Evolutionary conservation across 2,113 vertebrate species (phyloP).

Genomic region (Larimichthys crocea): DNA sequence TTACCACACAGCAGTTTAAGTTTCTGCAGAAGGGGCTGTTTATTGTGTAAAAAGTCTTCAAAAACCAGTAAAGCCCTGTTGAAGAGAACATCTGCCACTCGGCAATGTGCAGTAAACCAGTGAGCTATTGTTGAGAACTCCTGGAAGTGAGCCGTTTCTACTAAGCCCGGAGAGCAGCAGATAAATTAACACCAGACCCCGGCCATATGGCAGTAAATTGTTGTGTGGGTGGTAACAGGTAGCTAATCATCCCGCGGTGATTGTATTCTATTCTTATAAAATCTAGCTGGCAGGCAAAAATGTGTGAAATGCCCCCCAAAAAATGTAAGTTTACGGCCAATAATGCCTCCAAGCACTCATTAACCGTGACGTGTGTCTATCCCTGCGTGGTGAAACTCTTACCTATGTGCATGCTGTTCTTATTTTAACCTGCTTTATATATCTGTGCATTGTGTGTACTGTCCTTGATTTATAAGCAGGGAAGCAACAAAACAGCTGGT

Average conservation of each 20-base stretch:
- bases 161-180: neutral
- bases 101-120: neutral
- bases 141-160: neutral
- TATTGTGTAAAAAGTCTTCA: neutral
- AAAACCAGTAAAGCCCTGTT: neutral
- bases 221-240: slow-evolving; percentile 4
- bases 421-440: neutral
- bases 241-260: neutral
- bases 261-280: neutral
- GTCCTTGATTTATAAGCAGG: neutral
- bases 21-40: neutral
- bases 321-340: neutral
- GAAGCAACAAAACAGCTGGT: neutral
- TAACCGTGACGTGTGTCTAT: neutral
- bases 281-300: slow-evolving; percentile 11
- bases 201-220: neutral
- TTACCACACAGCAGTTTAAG: neutral
- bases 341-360: neutral
- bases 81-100: slow-evolving; percentile 4
- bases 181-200: neutral
- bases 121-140: neutral
- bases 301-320: neutral
- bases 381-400: neutral
- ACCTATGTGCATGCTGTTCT: neutral
- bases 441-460: neutral